A percentile compares a stretch with the other conserved stretches of the same genome.
These are phyloP conservation scores for Aldabrachelys gigantea DNA, from an alignment of 2,113 vertebrate species.

Conservation along the genomic window DNA sequence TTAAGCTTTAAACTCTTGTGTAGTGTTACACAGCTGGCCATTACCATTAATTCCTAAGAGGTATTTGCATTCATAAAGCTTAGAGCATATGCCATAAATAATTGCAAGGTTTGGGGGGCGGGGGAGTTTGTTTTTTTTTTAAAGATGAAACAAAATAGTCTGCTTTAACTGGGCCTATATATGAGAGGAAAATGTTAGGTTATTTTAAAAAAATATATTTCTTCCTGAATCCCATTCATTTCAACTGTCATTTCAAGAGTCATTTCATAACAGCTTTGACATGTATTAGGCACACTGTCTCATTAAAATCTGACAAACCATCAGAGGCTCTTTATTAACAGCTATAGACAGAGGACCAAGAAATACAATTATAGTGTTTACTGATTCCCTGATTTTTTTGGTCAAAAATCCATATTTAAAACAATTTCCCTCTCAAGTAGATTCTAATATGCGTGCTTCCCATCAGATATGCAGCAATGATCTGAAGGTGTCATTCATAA, in stretches of 20 bases:
- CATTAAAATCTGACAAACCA: background rate
- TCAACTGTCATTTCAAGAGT: background rate
- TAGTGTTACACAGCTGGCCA: background rate
- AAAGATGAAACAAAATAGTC: background rate
- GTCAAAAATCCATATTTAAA: background rate
- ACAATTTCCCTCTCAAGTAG: background rate
- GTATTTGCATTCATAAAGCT: background rate
- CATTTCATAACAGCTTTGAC: background rate
- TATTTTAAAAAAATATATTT: background rate
- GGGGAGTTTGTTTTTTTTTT: background rate
- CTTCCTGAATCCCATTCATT: background rate
- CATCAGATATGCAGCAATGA: background rate
- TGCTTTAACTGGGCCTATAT: background rate
- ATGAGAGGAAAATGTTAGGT: background rate
- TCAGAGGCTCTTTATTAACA: background rate
- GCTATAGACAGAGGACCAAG: background rate
- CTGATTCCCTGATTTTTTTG: background rate
- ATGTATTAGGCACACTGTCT: background rate
- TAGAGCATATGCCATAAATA: background rate
- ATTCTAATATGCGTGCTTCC: background rate
- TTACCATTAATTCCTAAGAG: background rate
- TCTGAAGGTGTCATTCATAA: background rate
- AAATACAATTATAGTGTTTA: background rate
- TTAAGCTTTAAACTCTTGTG: constrained; percentile 32
- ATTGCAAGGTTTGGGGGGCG: background rate